A percentile compares a stretch with the other conserved stretches of the same genome.
Evolutionary conservation across 1,140 invertebrate species (phyloP).

Genomic region (Plectrocnemia conspersa): DNA sequence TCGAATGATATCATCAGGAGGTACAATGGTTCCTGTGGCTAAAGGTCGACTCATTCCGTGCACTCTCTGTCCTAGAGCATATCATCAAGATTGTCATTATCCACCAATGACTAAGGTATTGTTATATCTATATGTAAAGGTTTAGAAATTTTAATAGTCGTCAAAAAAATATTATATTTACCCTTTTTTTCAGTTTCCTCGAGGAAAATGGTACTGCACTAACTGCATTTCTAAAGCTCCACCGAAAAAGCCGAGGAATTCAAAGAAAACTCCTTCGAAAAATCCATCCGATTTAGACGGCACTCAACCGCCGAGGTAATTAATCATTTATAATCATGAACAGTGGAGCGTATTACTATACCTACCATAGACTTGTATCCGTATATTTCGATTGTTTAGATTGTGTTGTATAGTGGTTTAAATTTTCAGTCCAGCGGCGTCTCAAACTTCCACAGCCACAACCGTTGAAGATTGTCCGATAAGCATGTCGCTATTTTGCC

Average conservation of each 20-base stretch:
- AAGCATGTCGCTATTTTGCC: slow-evolving; percentile 32
- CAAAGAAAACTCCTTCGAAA: slow-evolving; percentile 56
- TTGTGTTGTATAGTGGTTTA: no score
- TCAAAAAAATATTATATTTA: slow-evolving; percentile 11
- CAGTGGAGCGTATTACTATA: no score
- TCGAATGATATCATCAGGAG: slow-evolving; percentile 49
- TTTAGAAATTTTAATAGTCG: neutral
- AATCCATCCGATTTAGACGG: slow-evolving; percentile 29
- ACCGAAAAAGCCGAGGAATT: slow-evolving; percentile 53
- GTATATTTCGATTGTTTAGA: no score
- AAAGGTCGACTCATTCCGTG: slow-evolving; percentile 75
- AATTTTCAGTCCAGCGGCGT: slow-evolving; percentile 42
- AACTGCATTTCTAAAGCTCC: slow-evolving; percentile 74
- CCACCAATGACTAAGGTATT: slow-evolving; percentile 77
- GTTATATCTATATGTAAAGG: neutral
- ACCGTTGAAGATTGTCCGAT: slow-evolving; percentile 43
- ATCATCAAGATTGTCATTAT: slow-evolving; percentile 88
- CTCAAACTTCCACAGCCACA: slow-evolving; percentile 46
- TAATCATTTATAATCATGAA: no score
- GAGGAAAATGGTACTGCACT: slow-evolving; percentile 83
- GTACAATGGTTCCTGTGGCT: slow-evolving; percentile 41
- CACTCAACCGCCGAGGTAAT: slow-evolving; percentile 31
- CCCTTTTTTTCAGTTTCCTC: slow-evolving; percentile 56
- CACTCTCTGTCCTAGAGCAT: slow-evolving; percentile 83
- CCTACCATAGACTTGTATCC: no score